These are phyloP conservation scores for Herpailurus yagouaroundi DNA, from an alignment of 2,113 vertebrate genomes.

Conservation along the genomic window DNA sequence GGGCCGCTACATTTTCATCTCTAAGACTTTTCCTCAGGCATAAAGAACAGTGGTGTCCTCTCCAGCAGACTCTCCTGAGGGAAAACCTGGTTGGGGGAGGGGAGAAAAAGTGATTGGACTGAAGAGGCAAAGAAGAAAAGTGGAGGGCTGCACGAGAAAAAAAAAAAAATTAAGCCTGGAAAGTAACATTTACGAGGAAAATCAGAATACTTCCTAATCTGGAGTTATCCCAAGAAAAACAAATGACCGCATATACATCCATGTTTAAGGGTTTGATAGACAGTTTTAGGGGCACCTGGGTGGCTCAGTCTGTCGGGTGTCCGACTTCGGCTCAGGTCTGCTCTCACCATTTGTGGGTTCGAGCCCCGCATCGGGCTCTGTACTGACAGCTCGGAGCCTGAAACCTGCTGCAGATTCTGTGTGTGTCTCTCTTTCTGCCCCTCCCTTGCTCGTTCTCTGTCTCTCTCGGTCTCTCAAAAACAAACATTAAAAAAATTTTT, in stretches of 20 bases:
- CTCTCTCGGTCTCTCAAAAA: too few species aligned
- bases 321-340: too few species aligned
- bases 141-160: neutral
- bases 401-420: too few species aligned
- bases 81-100: neutral
- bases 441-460: too few species aligned
- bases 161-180: neutral
- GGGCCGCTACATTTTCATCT: neutral
- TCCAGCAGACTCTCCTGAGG: neutral
- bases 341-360: too few species aligned
- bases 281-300: neutral
- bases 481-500: too few species aligned
- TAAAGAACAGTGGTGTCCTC: neutral
- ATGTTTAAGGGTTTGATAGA: conserved; percentile 3
- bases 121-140: neutral
- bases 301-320: too few species aligned
- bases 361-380: too few species aligned
- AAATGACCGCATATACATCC: neutral
- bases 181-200: neutral
- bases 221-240: neutral
- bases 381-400: too few species aligned
- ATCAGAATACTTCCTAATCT: neutral
- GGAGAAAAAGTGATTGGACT: neutral
- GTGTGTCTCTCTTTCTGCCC: too few species aligned
- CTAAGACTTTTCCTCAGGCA: neutral